Percentiles rank a stretch among this genome's conserved stretches.
Evolutionary conservation across 2,113 vertebrate genomes (phyloP).

Genomic region (Gobius niger): DNA sequence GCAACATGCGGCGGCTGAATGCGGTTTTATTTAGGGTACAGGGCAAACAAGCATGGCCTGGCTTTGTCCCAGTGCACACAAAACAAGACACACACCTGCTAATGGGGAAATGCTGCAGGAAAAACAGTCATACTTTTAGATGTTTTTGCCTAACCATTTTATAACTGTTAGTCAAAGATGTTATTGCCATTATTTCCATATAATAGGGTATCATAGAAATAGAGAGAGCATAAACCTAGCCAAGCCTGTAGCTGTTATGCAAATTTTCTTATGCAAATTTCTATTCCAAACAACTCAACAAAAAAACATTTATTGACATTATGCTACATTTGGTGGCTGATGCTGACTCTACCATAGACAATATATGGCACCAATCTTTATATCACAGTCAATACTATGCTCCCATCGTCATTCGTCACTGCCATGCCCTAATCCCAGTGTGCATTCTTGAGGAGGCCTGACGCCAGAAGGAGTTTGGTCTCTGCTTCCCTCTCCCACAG

Average conservation of each 20-base stretch:
- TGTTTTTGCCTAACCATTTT: neutral
- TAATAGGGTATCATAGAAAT: no score
- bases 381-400: neutral
- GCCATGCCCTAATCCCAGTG: constrained; percentile 71
- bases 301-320: neutral
- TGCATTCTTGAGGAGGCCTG: constrained; percentile 75
- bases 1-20: constrained; percentile 33
- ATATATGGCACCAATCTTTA: neutral
- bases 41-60: constrained; percentile 50
- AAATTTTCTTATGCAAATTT: neutral
- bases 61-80: constrained; percentile 42
- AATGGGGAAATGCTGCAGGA: constrained; percentile 36
- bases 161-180: no score
- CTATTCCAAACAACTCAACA: neutral
- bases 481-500: constrained; percentile 35
- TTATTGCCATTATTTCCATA: no score
- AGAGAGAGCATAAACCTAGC: neutral
- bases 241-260: neutral
- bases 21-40: constrained; percentile 54
- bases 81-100: constrained; percentile 32
- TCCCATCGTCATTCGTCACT: constrained; percentile 67
- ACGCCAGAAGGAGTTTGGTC: constrained; percentile 52
- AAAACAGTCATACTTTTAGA: neutral
- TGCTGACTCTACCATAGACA: neutral
- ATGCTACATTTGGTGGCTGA: neutral